Evolutionary conservation across 2,113 vertebrate genomes (phyloP), one percentile per base, ranked within the genome.

Genomic region (Dipodomys spectabilis): DNA sequence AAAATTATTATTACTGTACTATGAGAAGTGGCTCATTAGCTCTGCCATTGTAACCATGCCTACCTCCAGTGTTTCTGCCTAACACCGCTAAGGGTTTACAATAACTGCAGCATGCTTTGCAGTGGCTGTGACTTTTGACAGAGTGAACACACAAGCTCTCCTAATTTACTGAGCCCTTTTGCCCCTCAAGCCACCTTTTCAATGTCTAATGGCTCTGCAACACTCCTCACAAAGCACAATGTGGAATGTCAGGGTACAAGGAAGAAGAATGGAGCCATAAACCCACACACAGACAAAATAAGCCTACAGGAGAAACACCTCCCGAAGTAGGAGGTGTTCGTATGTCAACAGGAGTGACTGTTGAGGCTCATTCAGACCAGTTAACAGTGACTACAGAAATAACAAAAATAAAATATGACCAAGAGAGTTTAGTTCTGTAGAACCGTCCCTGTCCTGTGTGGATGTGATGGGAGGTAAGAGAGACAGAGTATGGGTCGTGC

Each of bases 71-170:
- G 28, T 27, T 81, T 73, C 83, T 35, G 72, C 62, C 69, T 73
- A 45, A 44, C 2, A n/a, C 67, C 68, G 4, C 53, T 53, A 44
- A 6, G 32, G 30, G 45, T 49, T 71, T 80, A 68, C 5, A 74
- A 30, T 10, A 30, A 69, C 71, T 19, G 7, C 15, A 60, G 16
- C 30, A 30, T 1, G 69, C 45, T 35, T 9, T n/a, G 53, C 16
- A 44, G 39, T 15, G 32, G 69, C 64, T 92, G 16, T 25, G 32
- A 90, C 82, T 93, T 95, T 86, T 78, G 64, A 82, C 39, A 78
- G n/a, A 19, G 3, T n/a, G 15, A 39, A 71, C 19, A 5, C 22
- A 18, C 67, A n/a, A 20, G 28, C 15, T 64, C 65, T 79, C 32
- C 45, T 69, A 25, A 71, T 39, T 71, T 78, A 32, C 65, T 27